Evolutionary conservation across 1,140 invertebrate species (phyloP).

Genomic region (Ganaspis sp.): DNA sequence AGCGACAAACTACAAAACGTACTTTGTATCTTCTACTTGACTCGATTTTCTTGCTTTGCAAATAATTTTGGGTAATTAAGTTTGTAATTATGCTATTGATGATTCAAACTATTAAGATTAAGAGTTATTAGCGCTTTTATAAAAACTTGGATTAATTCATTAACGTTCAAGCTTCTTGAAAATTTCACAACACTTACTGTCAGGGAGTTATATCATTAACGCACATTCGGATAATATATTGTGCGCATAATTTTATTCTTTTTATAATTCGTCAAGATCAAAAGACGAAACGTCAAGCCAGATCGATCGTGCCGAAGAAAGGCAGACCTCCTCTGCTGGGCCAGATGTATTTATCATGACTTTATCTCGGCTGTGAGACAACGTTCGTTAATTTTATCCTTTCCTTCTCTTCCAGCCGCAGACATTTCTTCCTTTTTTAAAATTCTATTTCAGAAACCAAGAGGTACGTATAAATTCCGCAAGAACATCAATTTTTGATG

Average conservation of each 20-base stretch:
- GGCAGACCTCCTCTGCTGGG: constrained; percentile 48
- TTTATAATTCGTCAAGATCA: constrained; percentile 53
- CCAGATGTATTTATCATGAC: constrained; percentile 69
- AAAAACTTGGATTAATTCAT: background rate
- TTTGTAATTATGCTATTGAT: too few species aligned
- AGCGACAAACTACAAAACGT: too few species aligned
- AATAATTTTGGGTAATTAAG: too few species aligned
- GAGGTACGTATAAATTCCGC: background rate
- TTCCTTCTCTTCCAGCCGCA: constrained; percentile 37
- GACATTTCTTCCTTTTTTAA: constrained; percentile 5
- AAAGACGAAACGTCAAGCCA: constrained; percentile 47
- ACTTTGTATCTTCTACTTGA: too few species aligned
- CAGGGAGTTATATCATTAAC: constrained; percentile 20
- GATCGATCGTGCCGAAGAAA: constrained; percentile 60
- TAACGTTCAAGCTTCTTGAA: background rate
- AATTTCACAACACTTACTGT: background rate
- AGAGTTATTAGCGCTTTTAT: too few species aligned
- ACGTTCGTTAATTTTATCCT: constrained; percentile 66
- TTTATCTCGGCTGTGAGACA: constrained; percentile 65
- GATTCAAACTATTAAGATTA: too few species aligned
- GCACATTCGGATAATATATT: constrained; percentile 8
- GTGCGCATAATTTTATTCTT: background rate
- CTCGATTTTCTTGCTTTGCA: too few species aligned
- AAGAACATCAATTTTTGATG: constrained; percentile 12
- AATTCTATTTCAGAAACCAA: constrained; percentile 1